Conservation (phyloP, 2,888 invertebrate genomes). For the Zaprionus bogoriensis region DNA sequence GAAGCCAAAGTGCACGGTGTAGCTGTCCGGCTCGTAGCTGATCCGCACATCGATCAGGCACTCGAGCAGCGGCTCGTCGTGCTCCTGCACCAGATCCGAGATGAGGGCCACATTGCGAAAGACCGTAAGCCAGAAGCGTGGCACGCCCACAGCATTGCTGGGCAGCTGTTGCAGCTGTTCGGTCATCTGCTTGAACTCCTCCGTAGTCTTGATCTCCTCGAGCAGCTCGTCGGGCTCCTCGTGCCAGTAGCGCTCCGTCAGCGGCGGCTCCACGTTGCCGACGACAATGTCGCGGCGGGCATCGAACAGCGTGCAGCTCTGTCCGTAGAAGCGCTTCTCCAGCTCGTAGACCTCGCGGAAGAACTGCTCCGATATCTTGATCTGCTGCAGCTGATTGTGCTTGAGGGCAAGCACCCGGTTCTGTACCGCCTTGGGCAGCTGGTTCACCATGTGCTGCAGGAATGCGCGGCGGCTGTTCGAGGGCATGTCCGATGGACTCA, state of each 20-base stretch:
- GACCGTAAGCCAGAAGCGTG: constrained; percentile 63
- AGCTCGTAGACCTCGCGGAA: constrained; percentile 55
- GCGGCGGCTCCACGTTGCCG: constrained; percentile 49
- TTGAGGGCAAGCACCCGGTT: constrained; percentile 53
- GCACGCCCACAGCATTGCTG: constrained; percentile 39
- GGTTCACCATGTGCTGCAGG: constrained; percentile 51
- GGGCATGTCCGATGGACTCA: constrained; percentile 47
- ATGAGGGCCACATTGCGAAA: constrained; percentile 62
- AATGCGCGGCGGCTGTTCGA: constrained; percentile 47
- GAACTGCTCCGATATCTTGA: constrained; percentile 55
- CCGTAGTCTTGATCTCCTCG: constrained; percentile 47
- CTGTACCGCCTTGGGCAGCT: constrained; percentile 36
- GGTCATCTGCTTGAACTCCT: constrained; percentile 47
- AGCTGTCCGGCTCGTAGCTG: constrained; percentile 53
- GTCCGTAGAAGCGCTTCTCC: constrained; percentile 51
- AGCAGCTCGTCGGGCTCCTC: constrained; percentile 40
- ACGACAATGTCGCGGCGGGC: constrained; percentile 48
- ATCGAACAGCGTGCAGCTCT: constrained; percentile 52
- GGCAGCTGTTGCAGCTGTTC: constrained; percentile 36
- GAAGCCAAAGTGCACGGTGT: constrained; percentile 53
- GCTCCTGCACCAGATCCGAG: constrained; percentile 60
- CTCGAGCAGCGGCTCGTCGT: constrained; percentile 60
- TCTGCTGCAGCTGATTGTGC: constrained; percentile 54
- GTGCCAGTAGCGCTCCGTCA: constrained; percentile 39
- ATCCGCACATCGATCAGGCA: constrained; percentile 53